Base-by-base conservation (phyloP, 2,797 vertebrate species). In the Lithobates sylvaticus region DNA sequence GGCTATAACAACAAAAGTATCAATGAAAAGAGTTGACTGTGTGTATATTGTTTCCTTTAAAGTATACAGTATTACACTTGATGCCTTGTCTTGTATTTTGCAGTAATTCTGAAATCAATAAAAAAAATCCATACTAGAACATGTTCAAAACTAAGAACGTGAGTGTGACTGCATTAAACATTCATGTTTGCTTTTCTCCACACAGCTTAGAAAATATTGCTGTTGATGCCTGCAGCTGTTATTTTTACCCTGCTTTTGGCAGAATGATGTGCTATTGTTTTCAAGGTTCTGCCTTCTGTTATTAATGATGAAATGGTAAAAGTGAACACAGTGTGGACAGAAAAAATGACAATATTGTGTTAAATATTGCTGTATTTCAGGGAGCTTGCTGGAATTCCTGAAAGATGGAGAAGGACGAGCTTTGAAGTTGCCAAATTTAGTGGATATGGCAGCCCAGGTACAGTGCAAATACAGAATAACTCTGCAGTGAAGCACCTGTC, bases 361-460 rank as follows among this genome's bases (percentile, higher is more conserved):
- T 64, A 16, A 29, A n/a, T 70, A 65, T 32, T 76, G 71, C 47
- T 82, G 21, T 36, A 91, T 89, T 86, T 0, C 87, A 99, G 98
- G 98, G 90, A 99, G 98, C 89, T 95, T 99, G 90, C 94, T 99
- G 86, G 98, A 99, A 89, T 99, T 99, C 94, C 89, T 99, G 88
- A 99, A 99, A 94, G 97, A 97, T 0, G 97, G 96, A 88, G 98
- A 99, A 93, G 98, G 98, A 90, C 95, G 96, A 90, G 96, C 91
- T n/a, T 88, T 98, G 91, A 99, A 99, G 91, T 93, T 99, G 88
- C 97, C 97, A 0, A 97, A 98, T 88, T 94, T 99, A 79, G 98
- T 99, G 88, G 98, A 99, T 91, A 97, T 99, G 97, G 97, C 98
- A 0, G 97, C 97, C 27, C 98, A 99, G 97, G 98, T 99, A 91